A percentile compares a stretch with the other conserved stretches of the same genome.
Evolutionary conservation across 1,140 invertebrate species (phyloP).

Genomic region (Eciton burchellii): DNA sequence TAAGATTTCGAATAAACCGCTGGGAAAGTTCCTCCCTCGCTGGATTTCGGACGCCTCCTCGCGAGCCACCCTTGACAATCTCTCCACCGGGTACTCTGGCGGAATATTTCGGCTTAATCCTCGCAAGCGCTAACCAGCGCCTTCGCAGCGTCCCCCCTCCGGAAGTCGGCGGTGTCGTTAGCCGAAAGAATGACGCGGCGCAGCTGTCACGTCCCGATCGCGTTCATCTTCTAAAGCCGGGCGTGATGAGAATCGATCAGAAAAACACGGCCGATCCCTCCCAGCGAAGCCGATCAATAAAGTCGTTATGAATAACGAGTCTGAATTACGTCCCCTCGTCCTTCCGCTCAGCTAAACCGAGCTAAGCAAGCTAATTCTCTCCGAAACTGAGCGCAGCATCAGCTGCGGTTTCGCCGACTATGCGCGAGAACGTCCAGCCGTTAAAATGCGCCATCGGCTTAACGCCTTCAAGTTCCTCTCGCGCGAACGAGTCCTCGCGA

Average conservation of each 20-base stretch:
- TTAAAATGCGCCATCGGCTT: neutral
- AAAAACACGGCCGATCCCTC: neutral
- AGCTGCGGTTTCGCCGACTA: no score
- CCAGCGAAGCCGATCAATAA: neutral
- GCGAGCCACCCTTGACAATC: conserved; percentile 1
- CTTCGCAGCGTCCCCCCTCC: neutral
- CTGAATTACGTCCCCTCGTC: no score
- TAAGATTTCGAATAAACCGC: conserved; percentile 53
- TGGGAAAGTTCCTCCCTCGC: conserved; percentile 28
- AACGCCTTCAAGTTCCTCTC: neutral
- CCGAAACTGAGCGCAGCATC: no score
- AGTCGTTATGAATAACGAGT: neutral
- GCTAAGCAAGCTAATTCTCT: no score
- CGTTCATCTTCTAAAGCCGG: neutral
- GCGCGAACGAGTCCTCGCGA: neutral
- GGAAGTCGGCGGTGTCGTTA: conserved; percentile 23
- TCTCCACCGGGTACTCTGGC: neutral
- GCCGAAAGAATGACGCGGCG: conserved; percentile 13
- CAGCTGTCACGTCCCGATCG: conserved; percentile 18
- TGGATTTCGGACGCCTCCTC: neutral
- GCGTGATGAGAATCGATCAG: conserved; percentile 9
- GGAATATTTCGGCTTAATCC: conserved; percentile 35
- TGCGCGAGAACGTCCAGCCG: no score
- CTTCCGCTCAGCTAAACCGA: no score
- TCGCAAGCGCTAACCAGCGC: neutral